phyloP scores from a whole-genome alignment of 2,113 vertebrate species.

The Rhabdomys dilectus region DNA sequence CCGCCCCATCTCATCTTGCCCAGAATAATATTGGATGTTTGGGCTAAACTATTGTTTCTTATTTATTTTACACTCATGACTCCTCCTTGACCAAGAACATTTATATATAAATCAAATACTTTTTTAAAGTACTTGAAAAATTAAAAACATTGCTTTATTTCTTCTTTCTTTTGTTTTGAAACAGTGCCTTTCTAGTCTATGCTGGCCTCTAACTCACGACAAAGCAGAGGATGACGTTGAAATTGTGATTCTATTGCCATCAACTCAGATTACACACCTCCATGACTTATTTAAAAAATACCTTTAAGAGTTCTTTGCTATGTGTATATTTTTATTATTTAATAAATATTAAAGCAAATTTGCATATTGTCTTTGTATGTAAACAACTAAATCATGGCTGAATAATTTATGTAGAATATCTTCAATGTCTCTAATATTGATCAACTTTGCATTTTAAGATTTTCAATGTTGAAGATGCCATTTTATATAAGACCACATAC shows the following conservation, averaged over 20 bases:
- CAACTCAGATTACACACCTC: background rate
- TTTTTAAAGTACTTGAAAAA: background rate
- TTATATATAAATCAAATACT: background rate
- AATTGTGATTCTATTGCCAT: background rate
- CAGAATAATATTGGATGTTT: too few species aligned
- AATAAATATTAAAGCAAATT: background rate
- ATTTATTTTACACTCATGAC: background rate
- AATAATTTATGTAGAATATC: too few species aligned
- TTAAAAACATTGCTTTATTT: background rate
- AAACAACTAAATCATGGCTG: background rate
- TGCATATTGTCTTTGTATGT: background rate
- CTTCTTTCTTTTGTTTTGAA: background rate
- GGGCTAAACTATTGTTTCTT: background rate
- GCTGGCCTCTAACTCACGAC: background rate
- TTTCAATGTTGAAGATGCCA: background rate
- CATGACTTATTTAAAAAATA: background rate
- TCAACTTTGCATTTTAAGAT: background rate
- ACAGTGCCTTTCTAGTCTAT: background rate
- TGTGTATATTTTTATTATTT: background rate
- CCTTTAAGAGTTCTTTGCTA: background rate
- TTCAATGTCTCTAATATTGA: background rate
- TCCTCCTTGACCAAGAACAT: background rate
- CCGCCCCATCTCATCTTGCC: background rate
- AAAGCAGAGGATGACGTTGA: background rate
- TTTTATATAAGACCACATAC: background rate